Conservation (phyloP, 2,888 invertebrate species). For the Parnassius orleans region DNA sequence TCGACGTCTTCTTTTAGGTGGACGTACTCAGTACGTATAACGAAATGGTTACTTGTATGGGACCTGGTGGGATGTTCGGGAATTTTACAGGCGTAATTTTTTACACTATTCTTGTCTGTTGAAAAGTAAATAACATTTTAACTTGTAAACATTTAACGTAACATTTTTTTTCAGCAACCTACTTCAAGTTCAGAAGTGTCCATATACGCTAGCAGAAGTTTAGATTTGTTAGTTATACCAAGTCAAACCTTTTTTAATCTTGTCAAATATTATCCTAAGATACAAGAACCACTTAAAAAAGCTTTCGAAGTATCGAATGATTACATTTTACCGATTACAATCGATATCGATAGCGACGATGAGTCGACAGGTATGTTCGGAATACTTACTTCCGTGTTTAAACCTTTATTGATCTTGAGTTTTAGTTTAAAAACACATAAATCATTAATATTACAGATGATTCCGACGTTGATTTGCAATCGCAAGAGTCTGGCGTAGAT, state of each 20-base stretch:
- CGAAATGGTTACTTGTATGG: constrained; percentile 77
- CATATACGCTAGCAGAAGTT: constrained; percentile 68
- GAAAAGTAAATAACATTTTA: too few species aligned
- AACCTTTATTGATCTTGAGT: too few species aligned
- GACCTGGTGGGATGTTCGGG: constrained; percentile 78
- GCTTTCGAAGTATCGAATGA: constrained; percentile 67
- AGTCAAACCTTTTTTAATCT: constrained; percentile 69
- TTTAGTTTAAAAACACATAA: too few species aligned
- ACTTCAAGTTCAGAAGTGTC: constrained; percentile 65
- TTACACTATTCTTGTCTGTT: too few species aligned
- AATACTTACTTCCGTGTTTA: not conserved
- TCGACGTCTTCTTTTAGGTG: constrained; percentile 45
- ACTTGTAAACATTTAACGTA: not conserved
- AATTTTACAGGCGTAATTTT: constrained; percentile 67
- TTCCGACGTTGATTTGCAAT: constrained; percentile 47
- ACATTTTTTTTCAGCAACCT: constrained; percentile 53
- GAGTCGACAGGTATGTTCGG: constrained; percentile 49
- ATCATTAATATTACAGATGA: constrained; percentile 42
- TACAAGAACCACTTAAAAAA: constrained; percentile 63
- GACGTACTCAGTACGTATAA: constrained; percentile 72
- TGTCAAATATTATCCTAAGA: constrained; percentile 69
- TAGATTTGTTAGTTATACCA: constrained; percentile 65
- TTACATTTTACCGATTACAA: constrained; percentile 69
- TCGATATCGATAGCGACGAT: constrained; percentile 49
- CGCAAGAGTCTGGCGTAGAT: constrained; percentile 55